A percentile compares a stretch with the other conserved stretches of the same genome.
Conservation (phyloP, 2,113 vertebrate species). For the Mungos mungo region DNA sequence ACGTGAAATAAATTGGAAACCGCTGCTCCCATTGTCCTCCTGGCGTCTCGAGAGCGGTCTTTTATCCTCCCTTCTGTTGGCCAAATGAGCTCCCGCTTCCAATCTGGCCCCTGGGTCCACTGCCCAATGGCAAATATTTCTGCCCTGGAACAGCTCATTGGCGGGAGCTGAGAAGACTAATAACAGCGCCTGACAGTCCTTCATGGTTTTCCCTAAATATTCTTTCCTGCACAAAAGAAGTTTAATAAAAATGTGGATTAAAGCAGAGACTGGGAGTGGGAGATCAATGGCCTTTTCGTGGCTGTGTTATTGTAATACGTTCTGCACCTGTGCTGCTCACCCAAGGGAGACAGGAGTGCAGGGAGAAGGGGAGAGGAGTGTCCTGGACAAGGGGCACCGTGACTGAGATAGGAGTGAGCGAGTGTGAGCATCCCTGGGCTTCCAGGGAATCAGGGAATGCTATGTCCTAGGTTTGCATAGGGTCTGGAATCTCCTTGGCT, state of each 20-base stretch:
- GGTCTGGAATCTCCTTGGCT: background rate
- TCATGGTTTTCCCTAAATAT: constrained; percentile 69
- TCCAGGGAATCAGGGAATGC: no score
- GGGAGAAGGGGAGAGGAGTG: background rate
- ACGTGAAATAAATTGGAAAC: constrained; percentile 73
- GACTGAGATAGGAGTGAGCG: background rate
- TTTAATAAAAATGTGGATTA: constrained; percentile 77
- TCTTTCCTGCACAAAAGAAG: constrained; percentile 59
- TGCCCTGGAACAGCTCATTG: constrained; percentile 37
- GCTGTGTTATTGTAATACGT: background rate
- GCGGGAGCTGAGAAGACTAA: constrained; percentile 43
- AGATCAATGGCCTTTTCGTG: constrained; percentile 22
- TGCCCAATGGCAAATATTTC: constrained; percentile 51
- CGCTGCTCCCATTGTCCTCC: constrained; percentile 62
- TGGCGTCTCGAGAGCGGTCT: background rate
- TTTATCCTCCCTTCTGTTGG: constrained; percentile 67
- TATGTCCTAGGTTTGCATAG: background rate
- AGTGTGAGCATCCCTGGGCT: background rate
- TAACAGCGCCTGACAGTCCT: constrained; percentile 39
- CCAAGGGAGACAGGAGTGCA: background rate
- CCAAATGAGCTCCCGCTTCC: constrained; percentile 62
- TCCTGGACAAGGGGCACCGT: background rate
- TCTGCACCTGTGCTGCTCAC: background rate
- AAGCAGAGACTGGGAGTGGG: background rate
- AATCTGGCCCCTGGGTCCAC: constrained; percentile 39